A percentile compares a stretch with the other conserved stretches of the same genome.
These are phyloP conservation scores for Neotragus pygmaeus DNA, from an alignment of 2,113 vertebrate species.

Conservation along the genomic window DNA sequence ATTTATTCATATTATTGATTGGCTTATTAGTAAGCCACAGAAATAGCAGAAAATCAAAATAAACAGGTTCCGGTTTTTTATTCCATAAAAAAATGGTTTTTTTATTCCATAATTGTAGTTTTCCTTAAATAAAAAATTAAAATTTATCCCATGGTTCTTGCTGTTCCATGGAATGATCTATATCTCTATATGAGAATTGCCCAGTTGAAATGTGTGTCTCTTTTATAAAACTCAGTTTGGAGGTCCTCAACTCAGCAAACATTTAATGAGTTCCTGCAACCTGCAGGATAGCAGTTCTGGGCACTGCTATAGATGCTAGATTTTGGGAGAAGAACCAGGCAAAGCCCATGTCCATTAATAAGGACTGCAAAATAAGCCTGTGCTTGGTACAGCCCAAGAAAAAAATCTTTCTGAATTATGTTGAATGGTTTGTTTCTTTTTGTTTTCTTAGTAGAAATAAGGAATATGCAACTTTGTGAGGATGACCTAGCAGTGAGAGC, in stretches of 20 bases:
- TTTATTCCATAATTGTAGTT: not conserved
- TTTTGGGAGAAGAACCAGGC: not conserved
- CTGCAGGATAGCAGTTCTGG: too few relatives aligned
- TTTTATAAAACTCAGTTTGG: not conserved
- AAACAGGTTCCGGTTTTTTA: not conserved
- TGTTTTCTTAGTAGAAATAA: not conserved
- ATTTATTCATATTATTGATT: slow-evolving; percentile 43
- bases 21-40: slow-evolving; percentile 39
- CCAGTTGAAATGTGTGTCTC: not conserved
- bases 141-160: not conserved
- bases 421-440: not conserved
- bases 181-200: not conserved
- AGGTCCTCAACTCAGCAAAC: not conserved
- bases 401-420: not conserved
- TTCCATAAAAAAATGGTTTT: not conserved
- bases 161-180: not conserved
- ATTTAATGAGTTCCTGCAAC: not conserved
- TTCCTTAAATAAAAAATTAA: slow-evolving; percentile 20
- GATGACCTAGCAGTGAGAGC: not conserved
- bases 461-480: not conserved
- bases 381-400: not conserved
- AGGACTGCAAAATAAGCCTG: not conserved
- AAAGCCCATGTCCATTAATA: not conserved
- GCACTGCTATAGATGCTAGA: not conserved
- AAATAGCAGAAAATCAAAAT: slow-evolving; percentile 50